Evolutionary conservation across 2,888 invertebrate species (phyloP), one percentile per base, ranked within the genome.

Genomic region (Phragmatobia fuliginosa): DNA sequence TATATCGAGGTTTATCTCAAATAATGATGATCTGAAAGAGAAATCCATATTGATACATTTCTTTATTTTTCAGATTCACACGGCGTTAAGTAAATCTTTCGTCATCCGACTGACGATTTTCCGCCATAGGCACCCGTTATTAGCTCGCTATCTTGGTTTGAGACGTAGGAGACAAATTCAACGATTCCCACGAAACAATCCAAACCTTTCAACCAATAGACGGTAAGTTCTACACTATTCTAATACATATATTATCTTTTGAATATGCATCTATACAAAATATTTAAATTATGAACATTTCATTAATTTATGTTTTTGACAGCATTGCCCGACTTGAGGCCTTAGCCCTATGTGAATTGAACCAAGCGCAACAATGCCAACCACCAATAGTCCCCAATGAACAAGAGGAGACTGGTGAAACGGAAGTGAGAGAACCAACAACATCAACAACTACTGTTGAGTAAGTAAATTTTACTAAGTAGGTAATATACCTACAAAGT

Each of bases 91-190:
- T 0, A 67, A 28, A n/a, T 36, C 59, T 28, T 21, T 31, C 1
- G 1, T 28, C n/a, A 71, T 52, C 32, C 59, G 62, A 0, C 0
- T 64, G 1, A 16, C 63, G 0, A 59, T 67, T 7, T 61, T 70
- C 18, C 70, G 62, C 10, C 16, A 70, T 18, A 28, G 70, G n/a
- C 49, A 70, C 49, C 70, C 66, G 14, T 14, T 3, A 18, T 6
- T 70, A 8, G 52, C 66, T 7, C 1, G 28, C 16, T n/a, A 11
- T 0, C 38, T 70, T 8, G 45, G 49, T 8, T 2, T 67, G 14
- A 25, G 2, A 31, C n/a, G 32, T 4, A 67, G 49, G 8, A 31
- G 58, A 56, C 1, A 0, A 56, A 11, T 52, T 0, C 28, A 11
- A 38, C 64, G 64, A 3, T 65, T 56, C 18, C 33, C 70, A 10